phyloP scores from a whole-genome alignment of 2,113 vertebrate species.

The Noturus placidus region DNA sequence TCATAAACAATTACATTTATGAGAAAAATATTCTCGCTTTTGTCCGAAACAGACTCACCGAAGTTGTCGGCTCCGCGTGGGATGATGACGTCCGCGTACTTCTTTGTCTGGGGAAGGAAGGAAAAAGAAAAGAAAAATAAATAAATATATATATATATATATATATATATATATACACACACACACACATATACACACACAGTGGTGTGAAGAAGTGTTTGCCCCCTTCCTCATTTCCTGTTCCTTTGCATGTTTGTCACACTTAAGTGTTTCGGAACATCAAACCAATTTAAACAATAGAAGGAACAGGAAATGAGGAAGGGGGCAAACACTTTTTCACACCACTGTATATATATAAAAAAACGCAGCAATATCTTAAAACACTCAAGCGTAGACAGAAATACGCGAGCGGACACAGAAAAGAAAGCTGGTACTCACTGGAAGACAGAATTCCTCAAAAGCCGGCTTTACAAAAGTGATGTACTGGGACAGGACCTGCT shows the following conservation, averaged over 20 bases:
- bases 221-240: too few relatives aligned
- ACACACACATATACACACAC: too few relatives aligned
- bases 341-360: too few relatives aligned
- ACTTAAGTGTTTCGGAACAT: too few relatives aligned
- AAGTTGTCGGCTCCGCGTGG: constrained; percentile 93
- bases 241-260: too few relatives aligned
- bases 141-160: too few relatives aligned
- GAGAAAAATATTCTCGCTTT: not conserved
- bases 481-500: constrained; percentile 92
- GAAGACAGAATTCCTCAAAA: constrained; percentile 98
- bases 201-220: too few relatives aligned
- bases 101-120: constrained; percentile 84
- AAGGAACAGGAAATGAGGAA: too few relatives aligned
- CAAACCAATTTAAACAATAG: too few relatives aligned
- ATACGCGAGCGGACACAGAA: not conserved
- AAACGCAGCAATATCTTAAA: not conserved
- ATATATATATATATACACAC: too few relatives aligned
- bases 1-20: too few relatives aligned
- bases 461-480: constrained; percentile 97
- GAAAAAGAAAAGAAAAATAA: not conserved
- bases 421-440: constrained; percentile 75
- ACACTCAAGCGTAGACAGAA: not conserved
- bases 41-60: constrained; percentile 72
- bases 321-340: too few relatives aligned
- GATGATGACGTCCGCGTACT: constrained; percentile 97